Evolutionary conservation across 2,113 vertebrate genomes (phyloP).

Genomic region (Corythornis vintsioides): DNA sequence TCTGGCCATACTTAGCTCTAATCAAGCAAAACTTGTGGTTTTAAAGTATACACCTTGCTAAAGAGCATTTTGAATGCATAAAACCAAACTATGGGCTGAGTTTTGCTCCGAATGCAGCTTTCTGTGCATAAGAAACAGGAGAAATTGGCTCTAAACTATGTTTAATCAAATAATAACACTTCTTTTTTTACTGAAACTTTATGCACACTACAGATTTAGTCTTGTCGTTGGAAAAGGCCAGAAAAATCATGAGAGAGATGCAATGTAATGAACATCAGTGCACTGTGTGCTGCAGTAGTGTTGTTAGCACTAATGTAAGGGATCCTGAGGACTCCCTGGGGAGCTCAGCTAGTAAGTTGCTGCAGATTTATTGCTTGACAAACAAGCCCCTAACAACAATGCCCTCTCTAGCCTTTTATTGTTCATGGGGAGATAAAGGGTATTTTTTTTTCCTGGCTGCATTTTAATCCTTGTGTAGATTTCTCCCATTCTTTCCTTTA

Average conservation of each 20-base stretch:
- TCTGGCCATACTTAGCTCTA: neutral
- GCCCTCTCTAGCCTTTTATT: neutral
- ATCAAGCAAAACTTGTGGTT: neutral
- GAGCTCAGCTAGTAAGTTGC: conserved; percentile 7
- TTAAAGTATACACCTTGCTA: neutral
- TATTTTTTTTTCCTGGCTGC: neutral
- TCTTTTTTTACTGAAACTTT: neutral
- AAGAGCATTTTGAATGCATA: neutral
- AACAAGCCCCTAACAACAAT: neutral
- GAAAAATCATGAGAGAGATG: conserved; percentile 7
- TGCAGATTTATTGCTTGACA: conserved; percentile 26
- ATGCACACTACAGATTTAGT: neutral
- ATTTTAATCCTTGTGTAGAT: neutral
- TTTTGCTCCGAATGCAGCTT: neutral
- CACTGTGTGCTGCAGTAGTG: neutral
- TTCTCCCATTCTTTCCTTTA: neutral
- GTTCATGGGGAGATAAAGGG: neutral
- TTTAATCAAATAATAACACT: neutral
- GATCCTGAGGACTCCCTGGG: neutral
- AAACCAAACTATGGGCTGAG: neutral
- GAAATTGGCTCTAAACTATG: neutral
- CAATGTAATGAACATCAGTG: neutral
- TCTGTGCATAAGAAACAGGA: neutral
- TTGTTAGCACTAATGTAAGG: neutral
- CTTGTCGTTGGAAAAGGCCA: neutral